Evolutionary conservation across 1,140 invertebrate species (phyloP).

Genomic region (Brachionus rubens): DNA sequence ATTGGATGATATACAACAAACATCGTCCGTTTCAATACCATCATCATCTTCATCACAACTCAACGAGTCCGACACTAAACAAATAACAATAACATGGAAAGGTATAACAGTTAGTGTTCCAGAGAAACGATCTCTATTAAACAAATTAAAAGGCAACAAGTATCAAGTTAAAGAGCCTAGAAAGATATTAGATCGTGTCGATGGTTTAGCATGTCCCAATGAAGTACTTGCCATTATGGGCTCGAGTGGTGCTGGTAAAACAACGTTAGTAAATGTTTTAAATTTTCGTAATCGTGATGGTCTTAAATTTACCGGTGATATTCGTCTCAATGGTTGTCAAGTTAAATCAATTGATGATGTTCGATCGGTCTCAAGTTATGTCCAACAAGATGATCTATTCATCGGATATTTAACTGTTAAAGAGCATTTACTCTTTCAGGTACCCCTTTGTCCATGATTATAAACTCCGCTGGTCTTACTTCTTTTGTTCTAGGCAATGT

Average conservation of each 20-base stretch:
- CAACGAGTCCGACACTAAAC: too few relatives aligned
- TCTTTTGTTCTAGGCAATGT: constrained; percentile 14
- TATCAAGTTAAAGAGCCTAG: not conserved
- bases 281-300: constrained; percentile 73
- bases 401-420: constrained; percentile 63
- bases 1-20: not conserved
- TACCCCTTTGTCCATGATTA: not conserved
- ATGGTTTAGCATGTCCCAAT: constrained; percentile 78
- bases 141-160: not conserved
- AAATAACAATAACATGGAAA: not conserved
- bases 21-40: not conserved
- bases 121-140: not conserved
- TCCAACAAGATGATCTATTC: constrained; percentile 76
- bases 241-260: constrained; percentile 71
- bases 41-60: not conserved
- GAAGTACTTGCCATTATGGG: constrained; percentile 88
- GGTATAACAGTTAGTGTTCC: not conserved
- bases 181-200: constrained; percentile 62
- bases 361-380: constrained; percentile 74
- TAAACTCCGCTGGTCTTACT: not conserved
- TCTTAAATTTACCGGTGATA: constrained; percentile 71
- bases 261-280: constrained; percentile 84
- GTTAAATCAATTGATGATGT: constrained; percentile 50
- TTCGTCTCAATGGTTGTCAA: constrained; percentile 57
- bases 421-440: constrained; percentile 64